Base-by-base conservation (phyloP, 2,797 vertebrate species). In the Darevskia mixta region DNA sequence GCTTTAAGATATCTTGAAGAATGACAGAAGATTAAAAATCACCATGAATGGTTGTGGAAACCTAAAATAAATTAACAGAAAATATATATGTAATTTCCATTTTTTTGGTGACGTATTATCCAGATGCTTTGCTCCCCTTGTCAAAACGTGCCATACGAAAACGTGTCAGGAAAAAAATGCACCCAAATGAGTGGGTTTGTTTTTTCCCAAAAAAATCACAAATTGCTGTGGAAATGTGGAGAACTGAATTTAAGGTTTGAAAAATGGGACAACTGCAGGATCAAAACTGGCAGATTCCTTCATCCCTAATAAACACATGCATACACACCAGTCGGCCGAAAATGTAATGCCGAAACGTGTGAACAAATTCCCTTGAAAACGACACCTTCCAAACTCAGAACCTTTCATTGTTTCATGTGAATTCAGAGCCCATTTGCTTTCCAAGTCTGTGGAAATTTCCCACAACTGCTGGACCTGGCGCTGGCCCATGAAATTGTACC, bases 401-500 rank as follows among this genome's bases (percentile, higher is more conserved):
- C 5, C 23, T 75, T 1, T 13, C 27, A 29, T 64, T 43, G n/a
- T 67, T 88, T 85, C 41, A 6, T 5, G 32, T 61, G 76, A 79
- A 45, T 69, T 72, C 87, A 43, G 32, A 38, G 61, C 61, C 64
- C 83, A 76, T 81, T 82, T 76, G 83, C 61, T 86, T 82, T 77
- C 35, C 71, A 38, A 20, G 32, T 67, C 58, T 69, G 71, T 67
- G 43, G 83, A 81, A 93, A 18, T 85, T 90, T 83, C 91, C 67
- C 88, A 91, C 92, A 90, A 88, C 91, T 88, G 88, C 76, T 86
- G 92, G 93, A 92, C 89, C 88, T 93, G 93, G 94, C 94, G 94
- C 95, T 93, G 93, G 94, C 93, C 95, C 96, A 91, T 86, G 88
- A 95, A 95, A 97, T 96, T 97, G 94, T 95, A 89, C 89, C 64